phyloP scores from a whole-genome alignment of 2,113 vertebrate genomes.

The Macrotus californicus region DNA sequence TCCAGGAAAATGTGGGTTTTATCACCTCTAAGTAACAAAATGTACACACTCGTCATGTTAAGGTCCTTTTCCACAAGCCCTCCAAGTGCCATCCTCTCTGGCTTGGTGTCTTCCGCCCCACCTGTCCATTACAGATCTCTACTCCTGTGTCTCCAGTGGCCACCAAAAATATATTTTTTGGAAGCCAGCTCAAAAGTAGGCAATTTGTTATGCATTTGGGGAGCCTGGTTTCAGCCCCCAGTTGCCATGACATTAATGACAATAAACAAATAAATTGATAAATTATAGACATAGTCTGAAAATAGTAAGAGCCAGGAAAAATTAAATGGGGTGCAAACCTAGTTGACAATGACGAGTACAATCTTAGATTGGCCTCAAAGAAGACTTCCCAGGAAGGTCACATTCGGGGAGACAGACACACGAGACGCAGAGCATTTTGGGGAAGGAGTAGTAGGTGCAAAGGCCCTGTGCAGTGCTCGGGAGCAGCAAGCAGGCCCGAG shows the following conservation, averaged over 20 bases:
- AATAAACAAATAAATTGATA: too few relatives aligned
- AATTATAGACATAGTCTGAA: too few relatives aligned
- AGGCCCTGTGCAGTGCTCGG: too few relatives aligned
- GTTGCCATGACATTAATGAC: not conserved
- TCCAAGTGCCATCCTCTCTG: not conserved
- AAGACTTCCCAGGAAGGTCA: too few relatives aligned
- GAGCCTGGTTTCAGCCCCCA: not conserved
- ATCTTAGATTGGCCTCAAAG: too few relatives aligned
- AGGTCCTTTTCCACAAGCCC: not conserved
- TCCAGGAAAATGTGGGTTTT: not conserved
- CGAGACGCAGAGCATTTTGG: too few relatives aligned
- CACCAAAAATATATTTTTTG: not conserved
- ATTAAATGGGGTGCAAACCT: too few relatives aligned
- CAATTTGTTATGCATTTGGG: not conserved
- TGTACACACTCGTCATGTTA: not conserved
- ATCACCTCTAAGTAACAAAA: not conserved
- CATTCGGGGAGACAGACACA: too few relatives aligned
- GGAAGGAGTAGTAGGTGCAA: too few relatives aligned
- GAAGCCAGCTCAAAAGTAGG: not conserved
- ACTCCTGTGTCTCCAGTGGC: not conserved
- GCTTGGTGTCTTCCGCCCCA: not conserved
- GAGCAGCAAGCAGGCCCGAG: too few relatives aligned
- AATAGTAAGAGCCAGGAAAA: too few relatives aligned
- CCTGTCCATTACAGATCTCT: not conserved
- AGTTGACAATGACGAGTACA: too few relatives aligned